Conservation (phyloP, 1,140 invertebrate species). For the Chlorops oryzae region DNA sequence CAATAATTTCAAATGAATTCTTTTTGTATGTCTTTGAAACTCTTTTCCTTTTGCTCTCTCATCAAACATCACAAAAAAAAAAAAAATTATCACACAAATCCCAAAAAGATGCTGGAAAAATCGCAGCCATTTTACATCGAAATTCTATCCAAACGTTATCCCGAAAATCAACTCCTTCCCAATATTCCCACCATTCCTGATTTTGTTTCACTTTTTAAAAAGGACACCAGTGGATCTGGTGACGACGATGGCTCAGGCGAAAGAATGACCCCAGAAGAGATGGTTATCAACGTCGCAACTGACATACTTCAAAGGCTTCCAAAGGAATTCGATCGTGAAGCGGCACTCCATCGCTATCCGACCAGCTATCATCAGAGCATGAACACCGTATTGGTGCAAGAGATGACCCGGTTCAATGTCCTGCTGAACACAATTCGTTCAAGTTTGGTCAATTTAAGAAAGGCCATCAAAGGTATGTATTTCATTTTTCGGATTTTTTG, state of each 20-base stretch:
- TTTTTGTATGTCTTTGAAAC: conserved; percentile 4
- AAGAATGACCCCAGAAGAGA: conserved; percentile 55
- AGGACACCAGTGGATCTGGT: conserved; percentile 47
- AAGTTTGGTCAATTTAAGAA: conserved; percentile 74
- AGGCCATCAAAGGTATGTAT: conserved; percentile 77
- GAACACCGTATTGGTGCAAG: conserved; percentile 78
- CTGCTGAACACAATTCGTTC: conserved; percentile 66
- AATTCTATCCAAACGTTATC: conserved; percentile 32
- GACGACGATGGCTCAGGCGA: conserved; percentile 46
- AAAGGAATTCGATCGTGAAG: conserved; percentile 62
- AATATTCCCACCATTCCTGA: conserved; percentile 38
- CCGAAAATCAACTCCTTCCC: conserved; percentile 38
- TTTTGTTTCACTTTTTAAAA: conserved; percentile 32
- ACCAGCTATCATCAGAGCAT: conserved; percentile 72
- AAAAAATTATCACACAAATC: conserved; percentile 15
- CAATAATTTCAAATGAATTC: no score
- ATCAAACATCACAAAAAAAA: no score
- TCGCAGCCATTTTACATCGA: conserved; percentile 30
- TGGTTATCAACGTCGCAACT: conserved; percentile 62
- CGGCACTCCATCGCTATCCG: conserved; percentile 66
- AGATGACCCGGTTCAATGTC: conserved; percentile 85
- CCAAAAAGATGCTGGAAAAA: conserved; percentile 34
- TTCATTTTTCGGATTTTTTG: background rate
- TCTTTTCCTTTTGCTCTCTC: conserved; percentile 4
- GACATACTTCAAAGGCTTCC: conserved; percentile 72